phyloP scores from a whole-genome alignment of 2,113 vertebrate species.

The Melanerpes aurifrons region DNA sequence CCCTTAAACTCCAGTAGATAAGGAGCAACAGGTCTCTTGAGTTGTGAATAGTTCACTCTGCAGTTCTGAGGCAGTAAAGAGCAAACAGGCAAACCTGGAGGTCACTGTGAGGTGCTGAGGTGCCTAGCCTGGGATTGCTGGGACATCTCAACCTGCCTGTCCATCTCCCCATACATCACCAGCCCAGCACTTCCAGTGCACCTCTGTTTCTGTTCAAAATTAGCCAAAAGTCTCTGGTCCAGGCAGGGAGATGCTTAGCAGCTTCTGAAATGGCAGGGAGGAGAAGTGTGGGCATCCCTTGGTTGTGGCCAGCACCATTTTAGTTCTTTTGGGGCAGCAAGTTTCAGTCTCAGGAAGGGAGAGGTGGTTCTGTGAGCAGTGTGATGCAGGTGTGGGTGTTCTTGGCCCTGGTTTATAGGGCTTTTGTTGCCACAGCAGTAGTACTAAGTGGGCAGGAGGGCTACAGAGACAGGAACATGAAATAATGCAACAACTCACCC shows the following conservation, averaged over 20 bases:
- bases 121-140: background rate
- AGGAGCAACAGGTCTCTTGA: background rate
- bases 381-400: background rate
- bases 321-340: background rate
- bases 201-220: background rate
- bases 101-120: background rate
- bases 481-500: background rate
- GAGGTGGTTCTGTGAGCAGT: background rate
- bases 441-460: background rate
- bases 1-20: background rate
- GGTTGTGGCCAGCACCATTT: fast-evolving
- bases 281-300: fast-evolving
- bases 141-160: fast-evolving
- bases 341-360: background rate
- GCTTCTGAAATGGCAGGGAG: background rate
- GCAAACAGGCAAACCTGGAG: background rate
- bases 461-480: background rate
- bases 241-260: background rate
- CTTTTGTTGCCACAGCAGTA: slow-evolving; percentile 23
- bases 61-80: background rate
- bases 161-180: background rate
- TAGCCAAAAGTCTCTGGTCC: background rate
- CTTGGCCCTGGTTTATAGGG: background rate
- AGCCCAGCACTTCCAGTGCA: background rate
- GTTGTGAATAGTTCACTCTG: background rate